phyloP scores from a whole-genome alignment of 2,888 invertebrate species.

The Erannis defoliaria region DNA sequence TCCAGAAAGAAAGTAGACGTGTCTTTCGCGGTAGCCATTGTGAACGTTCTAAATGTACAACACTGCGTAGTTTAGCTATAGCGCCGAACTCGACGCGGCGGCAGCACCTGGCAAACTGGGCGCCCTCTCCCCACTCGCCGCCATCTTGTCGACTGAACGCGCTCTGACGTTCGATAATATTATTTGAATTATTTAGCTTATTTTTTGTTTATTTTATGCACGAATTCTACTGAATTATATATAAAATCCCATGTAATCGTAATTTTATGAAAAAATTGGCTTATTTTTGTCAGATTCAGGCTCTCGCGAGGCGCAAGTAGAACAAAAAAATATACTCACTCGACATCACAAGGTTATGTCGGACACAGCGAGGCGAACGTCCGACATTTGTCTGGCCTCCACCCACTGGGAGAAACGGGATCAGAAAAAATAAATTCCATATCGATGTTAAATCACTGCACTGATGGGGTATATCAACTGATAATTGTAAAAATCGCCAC shows the following conservation, averaged over 20 bases:
- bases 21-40: conserved; percentile 95
- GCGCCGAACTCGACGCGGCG: conserved; percentile 87
- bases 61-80: conserved; percentile 86
- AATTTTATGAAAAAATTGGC: conserved; percentile 31
- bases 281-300: conserved; percentile 41
- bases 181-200: conserved; percentile 67
- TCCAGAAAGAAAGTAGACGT: conserved; percentile 97
- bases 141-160: conserved; percentile 82
- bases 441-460: conserved; percentile 66
- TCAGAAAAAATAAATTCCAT: conserved; percentile 73
- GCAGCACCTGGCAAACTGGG: conserved; percentile 87
- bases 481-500: conserved; percentile 61
- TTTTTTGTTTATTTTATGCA: conserved; percentile 57
- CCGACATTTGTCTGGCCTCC: conserved; percentile 83
- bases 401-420: conserved; percentile 78
- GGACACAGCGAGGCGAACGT: conserved; percentile 79
- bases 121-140: conserved; percentile 86
- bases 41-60: conserved; percentile 88
- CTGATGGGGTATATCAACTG: conserved; percentile 60
- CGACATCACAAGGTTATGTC: conserved; percentile 82
- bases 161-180: conserved; percentile 84
- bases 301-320: conserved; percentile 47
- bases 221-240: conserved; percentile 45
- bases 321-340: conserved; percentile 80
- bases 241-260: conserved; percentile 40